Base-by-base conservation (phyloP, 2,797 vertebrate genomes). In the Diplodus sargus region DNA sequence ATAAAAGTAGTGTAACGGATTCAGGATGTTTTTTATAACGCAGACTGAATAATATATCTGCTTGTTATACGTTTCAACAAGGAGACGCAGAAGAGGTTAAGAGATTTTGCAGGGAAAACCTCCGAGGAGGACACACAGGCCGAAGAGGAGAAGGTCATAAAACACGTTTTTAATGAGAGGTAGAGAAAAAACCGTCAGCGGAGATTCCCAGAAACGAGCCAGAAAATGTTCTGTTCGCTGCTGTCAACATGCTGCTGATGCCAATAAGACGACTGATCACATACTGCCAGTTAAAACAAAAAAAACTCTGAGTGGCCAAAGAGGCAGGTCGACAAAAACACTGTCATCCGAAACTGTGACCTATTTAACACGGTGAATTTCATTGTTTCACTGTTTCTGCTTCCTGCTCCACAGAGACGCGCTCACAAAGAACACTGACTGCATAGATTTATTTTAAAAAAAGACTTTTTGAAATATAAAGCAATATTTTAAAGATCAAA, bases 351-450 rank as follows among this genome's bases (percentile, higher is more conserved):
- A 2, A 0, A 39, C 39, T 11, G 39, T 39, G 39, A 39, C 18
- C 7, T 20, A 34, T 77, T 68, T 74, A 25, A 17, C n/a, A 58
- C 25, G 53, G n/a, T 62, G 18, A 4, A n/a, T 74, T 43, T 49
- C 6, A 45, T 48, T 53, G 20, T 64, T 53, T 23, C 9, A 23
- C 43, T 70, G 2, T 18, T 34, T 66, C 30, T 28, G 17, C 30
- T 62, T 61, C 11, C 51, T 67, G 52, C 4, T 74, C 17, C 9
- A n/a, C n/a, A 25, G 52, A 70, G 61, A 78, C 57, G 57, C 47
- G 68, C 57, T 71, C 20, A 59, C 52, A 34, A 7, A 67, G 66
- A n/a, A 59, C 23, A n/a, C 51, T 22, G 28, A 20, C 23, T 23
- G 69, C 58, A 42, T 15, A 61, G 22, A 42, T 53, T 59, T 23